Evolutionary conservation across 2,888 invertebrate genomes (phyloP).

Genomic region (Xanthorhoe designata): DNA sequence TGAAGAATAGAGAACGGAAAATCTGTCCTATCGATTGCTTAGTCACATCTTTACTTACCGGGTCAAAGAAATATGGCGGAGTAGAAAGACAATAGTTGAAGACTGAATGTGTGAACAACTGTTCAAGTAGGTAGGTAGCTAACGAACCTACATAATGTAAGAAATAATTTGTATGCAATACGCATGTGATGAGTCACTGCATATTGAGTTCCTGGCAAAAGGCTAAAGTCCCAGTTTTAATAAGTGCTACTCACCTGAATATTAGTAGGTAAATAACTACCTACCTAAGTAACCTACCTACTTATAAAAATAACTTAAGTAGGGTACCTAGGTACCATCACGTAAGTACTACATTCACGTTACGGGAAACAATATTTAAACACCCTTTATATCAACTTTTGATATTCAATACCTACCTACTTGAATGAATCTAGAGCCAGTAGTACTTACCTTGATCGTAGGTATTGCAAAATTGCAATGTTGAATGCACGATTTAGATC

Average conservation of each 20-base stretch:
- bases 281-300: conserved; percentile 3
- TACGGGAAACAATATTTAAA: too few relatives aligned
- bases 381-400: too few relatives aligned
- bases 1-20: too few relatives aligned
- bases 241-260: not conserved
- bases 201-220: conserved; percentile 4
- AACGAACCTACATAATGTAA: conserved; percentile 2
- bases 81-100: conserved; percentile 3
- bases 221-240: conserved; percentile 1
- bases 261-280: not conserved
- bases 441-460: conserved; percentile 6
- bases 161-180: conserved; percentile 15
- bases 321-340: too few relatives aligned
- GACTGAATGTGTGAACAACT: conserved; percentile 21
- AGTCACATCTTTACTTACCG: not conserved
- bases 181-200: conserved; percentile 11
- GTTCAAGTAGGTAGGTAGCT: conserved; percentile 14
- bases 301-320: conserved; percentile 23
- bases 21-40: not conserved
- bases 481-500: conserved; percentile 55
- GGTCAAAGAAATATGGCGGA: not conserved
- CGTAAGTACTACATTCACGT: too few relatives aligned
- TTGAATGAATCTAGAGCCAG: too few relatives aligned
- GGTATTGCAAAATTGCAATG: conserved; percentile 42
- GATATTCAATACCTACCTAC: too few relatives aligned